phyloP scores from a whole-genome alignment of 1,140 invertebrate genomes.

The Papilio polytes region DNA sequence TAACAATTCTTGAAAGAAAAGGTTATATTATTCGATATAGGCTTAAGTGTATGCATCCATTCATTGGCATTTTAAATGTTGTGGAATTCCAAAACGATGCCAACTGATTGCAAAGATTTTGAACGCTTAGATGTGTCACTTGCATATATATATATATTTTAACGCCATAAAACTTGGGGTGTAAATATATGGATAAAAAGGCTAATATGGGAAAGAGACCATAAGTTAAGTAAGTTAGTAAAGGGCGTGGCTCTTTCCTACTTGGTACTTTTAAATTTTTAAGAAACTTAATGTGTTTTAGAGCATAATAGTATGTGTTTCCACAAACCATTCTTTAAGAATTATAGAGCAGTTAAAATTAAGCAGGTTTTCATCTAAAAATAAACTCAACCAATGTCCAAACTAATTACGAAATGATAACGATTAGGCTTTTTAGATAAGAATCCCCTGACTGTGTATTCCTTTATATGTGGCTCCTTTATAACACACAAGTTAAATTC shows the following conservation, averaged over 20 bases:
- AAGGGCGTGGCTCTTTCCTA: no score
- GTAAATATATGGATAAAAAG: no score
- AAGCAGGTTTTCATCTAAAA: not conserved
- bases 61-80: not conserved
- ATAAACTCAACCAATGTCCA: not conserved
- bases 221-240: no score
- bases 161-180: no score
- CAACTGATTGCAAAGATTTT: not conserved
- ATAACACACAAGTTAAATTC: conserved; percentile 16
- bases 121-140: not conserved
- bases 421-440: not conserved
- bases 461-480: not conserved
- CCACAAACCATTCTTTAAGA: not conserved
- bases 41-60: not conserved
- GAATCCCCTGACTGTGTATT: not conserved
- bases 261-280: no score
- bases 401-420: not conserved
- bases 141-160: no score
- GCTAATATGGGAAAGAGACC: no score
- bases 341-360: not conserved
- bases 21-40: not conserved
- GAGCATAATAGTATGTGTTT: no score
- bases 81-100: not conserved
- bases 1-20: conserved; percentile 26
- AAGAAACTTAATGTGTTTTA: no score